Base-by-base conservation (phyloP, 2,888 invertebrate genomes). In the Heliconius charithonia region DNA sequence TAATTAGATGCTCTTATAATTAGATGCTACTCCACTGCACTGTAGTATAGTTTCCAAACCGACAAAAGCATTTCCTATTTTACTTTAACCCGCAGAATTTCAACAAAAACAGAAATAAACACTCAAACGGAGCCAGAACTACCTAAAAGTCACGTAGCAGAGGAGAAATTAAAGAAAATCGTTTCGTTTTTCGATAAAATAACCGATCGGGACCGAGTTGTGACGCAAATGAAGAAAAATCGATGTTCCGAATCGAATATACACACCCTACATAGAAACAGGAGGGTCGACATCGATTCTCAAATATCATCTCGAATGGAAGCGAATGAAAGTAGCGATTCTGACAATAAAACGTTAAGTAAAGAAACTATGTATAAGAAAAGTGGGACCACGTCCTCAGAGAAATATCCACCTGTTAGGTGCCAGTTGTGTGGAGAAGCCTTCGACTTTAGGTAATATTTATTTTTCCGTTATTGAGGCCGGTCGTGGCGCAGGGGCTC, bases 171-270 rank as follows among this genome's bases (percentile, higher is more conserved):
- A 2, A 94, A 93, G 84, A 93, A 93, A 79, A 91, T 94, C 0
- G 92, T 94, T 0, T 93, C 94, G 0, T 94, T 94, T 79, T 93
- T 94, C 77, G 94, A 94, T 59, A 93, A 92, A 82, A 88, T 94
- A 0, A 81, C 86, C 0, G 88, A 92, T 37, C 87, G 90, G 0
- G 90, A 90, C 4, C 88, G 90, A 32, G 84, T 90, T 13, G 37
- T 91, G 1, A 79, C 85, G 0, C 89, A 89, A 13, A 84, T 90
- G 0, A 91, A 89, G 80, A 91, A 90, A 81, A 86, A 86, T 45
- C 82, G 87, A 25, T 86, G 81, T 51, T 90, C 91, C 0, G 89
- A 90, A 10, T 85, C 87, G 0, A 89, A 89, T 77, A 51, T 90
- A 25, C 85, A 84, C n/a, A 83, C 83, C 2, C 79, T 82, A 3